Base-by-base conservation (phyloP, 2,888 invertebrate species). In the Micropterix aruncella region DNA sequence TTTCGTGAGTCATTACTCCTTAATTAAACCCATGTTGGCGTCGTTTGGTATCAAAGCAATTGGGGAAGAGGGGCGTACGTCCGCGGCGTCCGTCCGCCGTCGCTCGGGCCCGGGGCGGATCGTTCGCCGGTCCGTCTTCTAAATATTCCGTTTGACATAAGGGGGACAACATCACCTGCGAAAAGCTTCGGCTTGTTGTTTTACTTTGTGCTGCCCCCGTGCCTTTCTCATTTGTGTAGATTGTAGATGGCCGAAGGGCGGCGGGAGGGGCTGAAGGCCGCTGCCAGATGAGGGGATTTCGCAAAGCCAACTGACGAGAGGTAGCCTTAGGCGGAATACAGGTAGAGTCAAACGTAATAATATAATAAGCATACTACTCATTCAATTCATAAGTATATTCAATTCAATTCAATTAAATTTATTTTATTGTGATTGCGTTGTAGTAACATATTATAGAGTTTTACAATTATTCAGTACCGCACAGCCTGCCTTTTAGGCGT, bases 91-190 rank as follows among this genome's bases (percentile, higher is more conserved):
- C 27, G 27, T 12, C 7, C 12, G 27, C 27, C 27, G 16, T 38
- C 38, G 14, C 38, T 16, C 41, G 14, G 15, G 41, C 41, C 12
- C 16, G 38, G 37, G 16, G 39, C 43, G 47, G 27, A 27, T 12
- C 7, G 27, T 5, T 27, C 27, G 27, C 5, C 27, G 48, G 50
- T 49, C 48, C 47, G 46, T 50, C 48, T 50, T 50, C 27, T 50
- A 48, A 50, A 50, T 50, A 50, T 50, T 48, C 50, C 45, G 50
- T 50, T 50, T 50, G 50, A 50, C 46, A 47, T 48, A 45, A 40
- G 19, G 44, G 27, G 27, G 27, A 27, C 27, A 27, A 27, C 27
- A 12, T 27, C 27, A 27, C 27, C 27, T 27, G 27, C 27, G 27
- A 27, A 27, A 27, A 12, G 27, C 27, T n/a, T n/a, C n/a, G n/a